Conservation (phyloP, 35 echinoderm and acorn worm genomes). For the Eucidaris tribuloides region DNA sequence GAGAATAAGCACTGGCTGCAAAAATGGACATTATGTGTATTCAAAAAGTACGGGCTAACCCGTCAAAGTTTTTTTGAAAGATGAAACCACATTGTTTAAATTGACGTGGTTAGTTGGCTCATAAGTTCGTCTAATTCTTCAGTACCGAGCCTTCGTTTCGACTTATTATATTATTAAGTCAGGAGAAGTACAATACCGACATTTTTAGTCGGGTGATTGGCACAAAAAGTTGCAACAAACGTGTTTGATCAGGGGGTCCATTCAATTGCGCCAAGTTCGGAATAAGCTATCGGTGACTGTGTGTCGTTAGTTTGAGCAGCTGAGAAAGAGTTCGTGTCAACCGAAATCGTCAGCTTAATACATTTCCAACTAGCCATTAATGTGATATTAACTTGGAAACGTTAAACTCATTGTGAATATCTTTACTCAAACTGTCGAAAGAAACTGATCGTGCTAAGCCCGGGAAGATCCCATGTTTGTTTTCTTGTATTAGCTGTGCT, state of each 20-base stretch:
- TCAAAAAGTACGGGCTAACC: slow-evolving; percentile 3
- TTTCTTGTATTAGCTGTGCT: slow-evolving; percentile 1
- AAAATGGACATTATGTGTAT: too few relatives aligned
- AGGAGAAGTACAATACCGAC: not conserved
- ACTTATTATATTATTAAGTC: not conserved
- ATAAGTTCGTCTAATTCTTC: not conserved
- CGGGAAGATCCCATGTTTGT: slow-evolving; percentile 4
- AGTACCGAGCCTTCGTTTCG: not conserved
- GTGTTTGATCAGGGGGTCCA: not conserved
- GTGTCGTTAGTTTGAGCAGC: slow-evolving; percentile 16
- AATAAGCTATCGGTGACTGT: not conserved
- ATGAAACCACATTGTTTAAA: slow-evolving; percentile 5
- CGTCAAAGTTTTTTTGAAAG: not conserved
- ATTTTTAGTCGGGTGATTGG: not conserved
- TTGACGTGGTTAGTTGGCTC: not conserved
- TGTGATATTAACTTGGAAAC: slow-evolving; percentile 27
- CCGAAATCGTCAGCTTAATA: not conserved
- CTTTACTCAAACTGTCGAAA: not conserved
- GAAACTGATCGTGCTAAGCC: slow-evolving; percentile 8
- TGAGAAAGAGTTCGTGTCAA: slow-evolving; percentile 5
- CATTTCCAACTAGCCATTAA: slow-evolving; percentile 9
- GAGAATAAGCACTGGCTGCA: too few relatives aligned
- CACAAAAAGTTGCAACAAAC: slow-evolving; percentile 11
- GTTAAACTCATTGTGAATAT: not conserved
- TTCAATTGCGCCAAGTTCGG: not conserved